Base-by-base conservation (phyloP, 2,113 vertebrate genomes). In the Sula dactylatra region DNA sequence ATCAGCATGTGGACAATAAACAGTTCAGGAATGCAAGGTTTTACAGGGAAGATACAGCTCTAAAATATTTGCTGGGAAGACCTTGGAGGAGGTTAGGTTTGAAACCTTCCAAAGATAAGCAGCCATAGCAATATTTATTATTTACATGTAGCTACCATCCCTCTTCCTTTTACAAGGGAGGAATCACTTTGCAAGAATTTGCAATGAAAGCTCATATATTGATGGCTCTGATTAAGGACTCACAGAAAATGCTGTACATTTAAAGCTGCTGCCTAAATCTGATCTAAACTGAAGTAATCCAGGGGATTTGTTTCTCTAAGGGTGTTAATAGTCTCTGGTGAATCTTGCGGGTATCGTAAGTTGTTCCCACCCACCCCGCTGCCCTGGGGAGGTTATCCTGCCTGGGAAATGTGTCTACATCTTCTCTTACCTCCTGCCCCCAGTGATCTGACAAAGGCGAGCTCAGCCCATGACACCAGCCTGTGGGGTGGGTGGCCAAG, bases 1-100 rank as follows among this genome's bases (percentile, higher is more conserved):
- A 80, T 94, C 82, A 82, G 62, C 7, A 0, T 1, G 5, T 7
- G 9, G 80, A 65, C 71, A 77, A 95, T 96, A 96, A 83, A 89
- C 83, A 91, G 90, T 29, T 79, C 49, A 90, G 94, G 94, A 93
- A 97, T 93, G 94, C 81, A 94, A 76, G 89, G 93, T 94, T 95
- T 85, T 93, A 81, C 27, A 3, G 77, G 76, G 69, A 89, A 96
- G 82, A 88, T 81, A 87, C 8, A 58, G 49, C 78, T 85, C 40
- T 69, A 8, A 91, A 86, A 40, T 85, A 66, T 94, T 80, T 54
- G 16, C 76, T 92, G 82, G 62, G 40, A 79, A 88, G 81, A 67
- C 91, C 93, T 90, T 95, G 86, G 59, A 93, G 92, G 92, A 95
- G 85, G 67, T 86, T 72, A 40, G 59, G 56, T 65, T 96, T 90